These are phyloP conservation scores for Cryptocephalus primarius DNA, from an alignment of 2,888 invertebrate species.

Conservation along the genomic window DNA sequence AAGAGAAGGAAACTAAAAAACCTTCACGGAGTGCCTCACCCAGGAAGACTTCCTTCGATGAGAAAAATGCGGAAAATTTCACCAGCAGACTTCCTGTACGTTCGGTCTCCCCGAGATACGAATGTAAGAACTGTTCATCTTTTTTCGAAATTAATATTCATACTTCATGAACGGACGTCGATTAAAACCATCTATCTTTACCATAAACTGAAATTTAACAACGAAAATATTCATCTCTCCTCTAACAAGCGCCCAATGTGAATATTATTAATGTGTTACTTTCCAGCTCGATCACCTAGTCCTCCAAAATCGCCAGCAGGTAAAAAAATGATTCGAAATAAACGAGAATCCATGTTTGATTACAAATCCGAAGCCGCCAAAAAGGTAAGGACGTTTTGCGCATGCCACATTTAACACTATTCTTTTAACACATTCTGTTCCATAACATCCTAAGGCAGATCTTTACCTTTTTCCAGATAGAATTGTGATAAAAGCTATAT, in stretches of 20 bases:
- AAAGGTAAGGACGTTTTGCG: slow-evolving; percentile 39
- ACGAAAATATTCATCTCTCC: too few relatives aligned
- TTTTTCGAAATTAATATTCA: not conserved
- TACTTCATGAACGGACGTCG: not conserved
- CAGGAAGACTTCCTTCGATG: slow-evolving; percentile 11
- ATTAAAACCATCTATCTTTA: too few relatives aligned
- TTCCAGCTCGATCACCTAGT: slow-evolving; percentile 15
- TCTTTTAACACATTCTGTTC: too few relatives aligned
- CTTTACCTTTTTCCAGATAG: too few relatives aligned
- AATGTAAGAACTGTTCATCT: slow-evolving; percentile 12
- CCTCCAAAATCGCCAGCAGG: slow-evolving; percentile 20
- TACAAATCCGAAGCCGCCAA: slow-evolving; percentile 41
- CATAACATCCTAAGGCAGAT: too few relatives aligned
- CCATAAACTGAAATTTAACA: too few relatives aligned
- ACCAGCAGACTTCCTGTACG: slow-evolving; percentile 7
- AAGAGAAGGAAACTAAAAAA: slow-evolving; percentile 19
- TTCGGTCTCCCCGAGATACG: slow-evolving; percentile 15
- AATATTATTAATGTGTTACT: too few relatives aligned
- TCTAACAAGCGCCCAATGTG: too few relatives aligned
- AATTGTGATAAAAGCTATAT: too few relatives aligned
- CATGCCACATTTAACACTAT: too few relatives aligned
- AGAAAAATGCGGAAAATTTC: slow-evolving; percentile 7
- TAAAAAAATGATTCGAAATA: slow-evolving; percentile 13
- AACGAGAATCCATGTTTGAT: slow-evolving; percentile 23
- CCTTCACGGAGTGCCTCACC: slow-evolving; percentile 14